Base-by-base conservation (phyloP, 1,140 invertebrate genomes). In the Oryctes rhinoceros region DNA sequence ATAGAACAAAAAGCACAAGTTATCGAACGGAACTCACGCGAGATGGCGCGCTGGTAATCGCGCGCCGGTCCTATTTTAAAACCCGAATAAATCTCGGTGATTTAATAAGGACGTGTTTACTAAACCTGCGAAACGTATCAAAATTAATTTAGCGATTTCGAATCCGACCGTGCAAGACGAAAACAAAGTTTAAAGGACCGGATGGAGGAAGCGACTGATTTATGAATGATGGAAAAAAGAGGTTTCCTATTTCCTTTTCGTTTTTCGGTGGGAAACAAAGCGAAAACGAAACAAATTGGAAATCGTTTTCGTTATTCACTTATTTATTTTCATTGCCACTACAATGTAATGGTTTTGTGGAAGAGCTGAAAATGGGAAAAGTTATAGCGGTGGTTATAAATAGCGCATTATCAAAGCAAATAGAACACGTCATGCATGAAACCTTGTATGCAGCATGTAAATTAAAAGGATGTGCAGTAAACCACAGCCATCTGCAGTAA, bases 201-300 rank as follows among this genome's bases (percentile, higher is more conserved):
- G 49, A 53, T 53, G 49, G 49, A 53, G 49, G 49, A 13, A 53
- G 49, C 13, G n/a, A 18, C 49, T 53, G 49, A 53, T 53, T 53
- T 53, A 53, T 53, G 49, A 53, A 53, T 53, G 49, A 53, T 53
- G n/a, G 49, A 53, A 53, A 18, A 53, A 53, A 53, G 11, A 53
- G n/a, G 13, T 53, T 53, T 13, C 9, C n/a, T 53, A 11, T 18
- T 53, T 18, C 13, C 9, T 4, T 4, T 4, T 44, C 5, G 39
- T 44, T 44, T 39, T 44, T 44, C 9, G 5, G 49, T 4, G 49
- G 13, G 49, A 18, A 53, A 53, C n/a, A 15, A 15, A 53, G n/a
- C 49, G 49, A 15, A 53, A 15, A 53, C 49, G 49, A 53, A 53
- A 53, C 49, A 53, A 53, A 53, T 53, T 53, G 49, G 13, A 13